A percentile compares a stretch with the other conserved stretches of the same genome.
These are phyloP conservation scores for Meda fulgida DNA, from an alignment of 2,797 vertebrate genomes.

Conservation along the genomic window DNA sequence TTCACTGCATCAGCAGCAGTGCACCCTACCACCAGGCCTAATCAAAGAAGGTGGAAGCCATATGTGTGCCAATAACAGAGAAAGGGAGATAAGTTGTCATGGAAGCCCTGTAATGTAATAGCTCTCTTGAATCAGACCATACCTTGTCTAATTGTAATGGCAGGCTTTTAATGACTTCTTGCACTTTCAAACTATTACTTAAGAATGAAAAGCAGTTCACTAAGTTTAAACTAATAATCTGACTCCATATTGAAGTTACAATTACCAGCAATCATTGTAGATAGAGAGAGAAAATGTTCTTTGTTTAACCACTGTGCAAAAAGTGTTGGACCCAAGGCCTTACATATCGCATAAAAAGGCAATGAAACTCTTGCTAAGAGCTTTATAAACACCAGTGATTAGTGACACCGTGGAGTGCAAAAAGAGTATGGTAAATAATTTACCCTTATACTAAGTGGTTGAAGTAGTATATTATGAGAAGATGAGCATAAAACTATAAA, in stretches of 20 bases:
- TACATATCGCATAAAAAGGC: neutral
- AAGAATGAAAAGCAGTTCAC: neutral
- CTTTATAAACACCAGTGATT: neutral
- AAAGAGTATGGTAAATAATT: neutral
- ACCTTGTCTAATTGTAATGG: conserved; percentile 17
- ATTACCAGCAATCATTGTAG: neutral
- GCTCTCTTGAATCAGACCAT: conserved; percentile 2
- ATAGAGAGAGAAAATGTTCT: conserved; percentile 4
- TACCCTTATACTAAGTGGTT: neutral
- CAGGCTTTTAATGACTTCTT: conserved; percentile 26
- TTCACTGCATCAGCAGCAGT: conserved; percentile 34
- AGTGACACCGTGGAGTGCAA: neutral
- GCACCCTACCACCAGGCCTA: conserved; percentile 4
- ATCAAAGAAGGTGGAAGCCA: conserved; percentile 19
- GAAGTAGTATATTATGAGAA: neutral
- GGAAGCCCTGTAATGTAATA: conserved; percentile 11
- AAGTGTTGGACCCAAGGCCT: neutral
- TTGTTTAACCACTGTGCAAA: neutral
- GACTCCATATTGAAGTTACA: neutral
- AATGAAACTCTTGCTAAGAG: conserved; percentile 7
- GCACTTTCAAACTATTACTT: neutral
- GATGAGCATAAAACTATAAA: neutral
- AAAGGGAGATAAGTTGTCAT: conserved; percentile 12
- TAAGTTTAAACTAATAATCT: conserved; percentile 13
- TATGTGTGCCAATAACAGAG: conserved; percentile 32